Evolutionary conservation across 1,140 invertebrate genomes (phyloP).

Genomic region (Drosophila biarmipes): DNA sequence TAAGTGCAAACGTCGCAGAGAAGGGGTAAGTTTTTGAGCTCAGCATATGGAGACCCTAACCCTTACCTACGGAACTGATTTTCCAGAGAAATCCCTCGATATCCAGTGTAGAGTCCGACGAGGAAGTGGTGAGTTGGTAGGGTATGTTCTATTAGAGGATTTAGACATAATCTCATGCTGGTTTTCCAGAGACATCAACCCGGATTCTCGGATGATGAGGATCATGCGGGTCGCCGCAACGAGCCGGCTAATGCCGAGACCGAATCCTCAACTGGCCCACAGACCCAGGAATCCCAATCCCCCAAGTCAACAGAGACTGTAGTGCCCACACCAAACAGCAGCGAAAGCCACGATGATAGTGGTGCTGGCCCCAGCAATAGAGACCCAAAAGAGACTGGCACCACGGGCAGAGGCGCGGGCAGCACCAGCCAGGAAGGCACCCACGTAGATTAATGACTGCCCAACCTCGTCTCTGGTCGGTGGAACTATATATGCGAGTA

Average conservation of each 20-base stretch:
- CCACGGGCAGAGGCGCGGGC: background rate
- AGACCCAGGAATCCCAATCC: constrained; percentile 1
- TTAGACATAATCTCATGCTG: background rate
- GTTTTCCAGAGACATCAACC: background rate
- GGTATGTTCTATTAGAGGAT: background rate
- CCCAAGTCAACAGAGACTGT: constrained; percentile 18
- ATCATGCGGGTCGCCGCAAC: constrained; percentile 12
- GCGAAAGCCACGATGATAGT: constrained; percentile 10
- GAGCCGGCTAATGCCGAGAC: constrained; percentile 4
- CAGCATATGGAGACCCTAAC: too few relatives aligned
- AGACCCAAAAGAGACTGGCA: constrained; percentile 2
- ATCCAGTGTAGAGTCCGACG: constrained; percentile 53
- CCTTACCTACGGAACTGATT: background rate
- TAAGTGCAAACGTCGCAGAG: constrained; percentile 31
- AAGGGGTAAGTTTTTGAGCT: constrained; percentile 22
- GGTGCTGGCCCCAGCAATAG: constrained; percentile 22
- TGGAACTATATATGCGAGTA: constrained; percentile 34
- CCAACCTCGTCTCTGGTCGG: constrained; percentile 13
- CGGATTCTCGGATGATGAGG: constrained; percentile 58
- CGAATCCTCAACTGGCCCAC: background rate
- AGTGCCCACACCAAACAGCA: constrained; percentile 26
- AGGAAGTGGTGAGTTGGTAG: constrained; percentile 1
- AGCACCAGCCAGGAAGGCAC: constrained; percentile 15
- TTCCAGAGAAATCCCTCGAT: constrained; percentile 45
- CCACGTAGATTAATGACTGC: constrained; percentile 34